These are phyloP conservation scores for Agriopis leucophaearia DNA, from an alignment of 2,888 invertebrate species.

Conservation along the genomic window DNA sequence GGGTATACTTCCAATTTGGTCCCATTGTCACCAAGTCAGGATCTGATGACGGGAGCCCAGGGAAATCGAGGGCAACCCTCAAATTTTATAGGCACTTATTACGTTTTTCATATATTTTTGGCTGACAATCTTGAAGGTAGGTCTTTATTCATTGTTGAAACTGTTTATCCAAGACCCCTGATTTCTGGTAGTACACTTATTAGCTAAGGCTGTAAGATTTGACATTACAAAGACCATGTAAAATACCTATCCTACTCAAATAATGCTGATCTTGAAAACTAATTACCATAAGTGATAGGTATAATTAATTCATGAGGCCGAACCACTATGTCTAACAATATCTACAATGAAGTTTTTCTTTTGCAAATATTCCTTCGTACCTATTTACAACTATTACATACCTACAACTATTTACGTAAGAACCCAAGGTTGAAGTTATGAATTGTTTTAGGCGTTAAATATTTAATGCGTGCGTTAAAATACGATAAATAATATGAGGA, in stretches of 20 bases:
- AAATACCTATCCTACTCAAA: background rate
- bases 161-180: background rate
- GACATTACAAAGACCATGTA: conserved; percentile 11
- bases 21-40: too few relatives aligned
- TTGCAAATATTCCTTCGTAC: conserved; percentile 10
- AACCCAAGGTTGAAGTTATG: conserved; percentile 2
- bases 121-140: too few relatives aligned
- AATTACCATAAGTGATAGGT: conserved; percentile 19
- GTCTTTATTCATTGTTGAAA: too few relatives aligned
- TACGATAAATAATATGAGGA: background rate
- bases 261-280: conserved; percentile 9
- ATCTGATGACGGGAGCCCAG: too few relatives aligned
- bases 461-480: background rate
- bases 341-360: conserved; percentile 20
- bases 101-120: too few relatives aligned
- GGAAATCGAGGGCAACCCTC: too few relatives aligned
- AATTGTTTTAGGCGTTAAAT: conserved; percentile 1
- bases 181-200: background rate
- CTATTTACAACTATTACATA: too few relatives aligned
- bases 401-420: conserved; percentile 14
- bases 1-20: too few relatives aligned
- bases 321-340: conserved; percentile 13
- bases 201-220: background rate
- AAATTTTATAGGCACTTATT: too few relatives aligned
- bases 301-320: conserved; percentile 28